phyloP scores from a whole-genome alignment of 1,140 invertebrate genomes.

The Seison nebaliae region DNA sequence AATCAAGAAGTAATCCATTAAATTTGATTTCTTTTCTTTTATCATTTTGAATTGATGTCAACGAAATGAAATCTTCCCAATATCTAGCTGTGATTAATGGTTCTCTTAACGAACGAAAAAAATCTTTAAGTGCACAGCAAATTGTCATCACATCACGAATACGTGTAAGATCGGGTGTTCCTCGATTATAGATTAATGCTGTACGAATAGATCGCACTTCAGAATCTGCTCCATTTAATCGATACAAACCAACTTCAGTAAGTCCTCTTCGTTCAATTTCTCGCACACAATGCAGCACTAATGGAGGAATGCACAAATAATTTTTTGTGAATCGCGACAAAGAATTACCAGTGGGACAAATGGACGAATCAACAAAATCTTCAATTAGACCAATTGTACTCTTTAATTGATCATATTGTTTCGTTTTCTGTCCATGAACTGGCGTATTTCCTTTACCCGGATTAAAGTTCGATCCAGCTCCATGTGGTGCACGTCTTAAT shows the following conservation, averaged over 20 bases:
- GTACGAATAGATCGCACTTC: constrained; percentile 4
- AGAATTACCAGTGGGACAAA: no score
- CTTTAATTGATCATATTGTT: constrained; percentile 6
- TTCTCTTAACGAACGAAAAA: constrained; percentile 11
- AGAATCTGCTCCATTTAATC: constrained; percentile 7
- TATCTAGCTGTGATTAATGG: constrained; percentile 8
- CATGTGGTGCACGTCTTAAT: neutral
- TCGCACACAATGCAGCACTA: constrained; percentile 3
- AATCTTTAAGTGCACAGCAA: constrained; percentile 11
- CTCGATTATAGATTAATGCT: constrained; percentile 2
- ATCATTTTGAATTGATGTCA: no score
- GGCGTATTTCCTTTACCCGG: neutral
- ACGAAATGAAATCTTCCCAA: no score
- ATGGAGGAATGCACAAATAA: constrained; percentile 4
- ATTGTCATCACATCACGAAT: constrained; percentile 4
- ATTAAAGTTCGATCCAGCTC: neutral
- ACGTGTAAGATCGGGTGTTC: constrained; percentile 7
- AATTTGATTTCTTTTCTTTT: no score
- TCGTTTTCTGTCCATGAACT: no score
- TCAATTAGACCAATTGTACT: neutral
- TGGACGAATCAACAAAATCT: constrained; percentile 10
- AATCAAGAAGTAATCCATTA: constrained; percentile 4
- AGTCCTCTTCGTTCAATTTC: constrained; percentile 12
- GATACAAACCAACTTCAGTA: constrained; percentile 12
- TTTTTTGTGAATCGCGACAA: no score